Base-by-base conservation (phyloP, 1,140 invertebrate genomes). In the Musca domestica region DNA sequence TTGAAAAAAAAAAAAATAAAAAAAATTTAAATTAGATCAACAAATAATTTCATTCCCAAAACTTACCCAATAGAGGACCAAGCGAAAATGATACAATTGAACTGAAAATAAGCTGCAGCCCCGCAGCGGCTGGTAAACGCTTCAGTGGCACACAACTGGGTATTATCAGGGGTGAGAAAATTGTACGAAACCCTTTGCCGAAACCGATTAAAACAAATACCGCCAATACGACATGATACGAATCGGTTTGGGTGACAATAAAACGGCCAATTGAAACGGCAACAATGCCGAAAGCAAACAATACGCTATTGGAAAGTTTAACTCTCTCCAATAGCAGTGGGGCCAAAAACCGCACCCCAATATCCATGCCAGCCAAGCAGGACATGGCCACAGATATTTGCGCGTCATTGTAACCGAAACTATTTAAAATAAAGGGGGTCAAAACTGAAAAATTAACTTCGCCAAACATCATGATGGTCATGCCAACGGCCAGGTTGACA, bases 371-470 rank as follows among this genome's bases (percentile, higher is more conserved):
- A n/a, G n/a, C n/a, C n/a, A n/a, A n/a, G n/a, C n/a, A n/a, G n/a
- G n/a, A n/a, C n/a, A 89, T 87, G 47, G 86, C 86, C 6, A 83
- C 77, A 0, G 88, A 87, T 2, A 87, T 84, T 80, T 89, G 82
- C 0, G 71, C 46, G 54, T 86, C 87, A 0, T 74, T 71, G 65
- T 88, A 84, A 0, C 85, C 68, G 90, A 89, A 1, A 88, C 88
- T 0, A 88, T 89, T 30, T 90, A 76, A 9, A 90, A 80, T 1
- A 88, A n/a, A n/a, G n/a, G n/a, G n/a, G n/a, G n/a, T n/a, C n/a
- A n/a, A n/a, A n/a, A n/a, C n/a, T n/a, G n/a, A 87, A 78, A 90
- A 90, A 74, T 90, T 90, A 41, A 90, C 78, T 78, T 91, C 89
- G 22, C n/a, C n/a, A n/a, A n/a, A n/a, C n/a, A n/a, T n/a, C n/a